Base-by-base conservation (phyloP, 2,797 vertebrate species). In the Falco berigora region DNA sequence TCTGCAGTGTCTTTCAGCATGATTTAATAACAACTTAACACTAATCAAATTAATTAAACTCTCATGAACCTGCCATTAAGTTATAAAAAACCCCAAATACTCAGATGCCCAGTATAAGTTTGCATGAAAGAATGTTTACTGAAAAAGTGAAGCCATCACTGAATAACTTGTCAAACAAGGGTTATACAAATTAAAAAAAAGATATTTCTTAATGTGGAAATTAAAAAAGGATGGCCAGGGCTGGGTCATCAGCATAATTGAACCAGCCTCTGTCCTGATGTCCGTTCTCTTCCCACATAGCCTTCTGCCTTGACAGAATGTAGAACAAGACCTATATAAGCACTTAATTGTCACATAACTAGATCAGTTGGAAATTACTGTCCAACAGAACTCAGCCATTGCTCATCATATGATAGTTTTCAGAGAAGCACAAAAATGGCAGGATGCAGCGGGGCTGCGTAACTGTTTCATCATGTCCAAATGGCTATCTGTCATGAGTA, bases 21-120 rank as follows among this genome's bases (percentile, higher is more conserved):
- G 59, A 88, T 79, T 90, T 79, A 53, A 13, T 66, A 83, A 46
- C 23, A 76, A 7, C 28, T 79, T 80, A 85, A 72, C 40, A 40
- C 20, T 90, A 81, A 64, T 2, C 14, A 83, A 67, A 68, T 79
- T 58, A 81, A 90, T 91, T 85, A 64, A 87, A 61, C 18, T 88
- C 32, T 72, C 25, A 80, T 14, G 32, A 83, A 69, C 20, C 23
- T 79, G 16, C 34, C 23, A 36, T 73, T 79, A 69, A 79, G 14
- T 80, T 67, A 50, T 21, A 72, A 50, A 61, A 81, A 66, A 6
- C 0, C 11, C 0, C 22, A 53, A 30, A 18, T 36, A 20, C 5
- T 42, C 9, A 22, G 10, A 71, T n/a, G 22, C 8, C 64, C 9
- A 40, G 24, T 67, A 5, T 62, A 56, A 58, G 66, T 49, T 89